These are phyloP conservation scores for Polypterus senegalus DNA, from an alignment of 2,113 vertebrate genomes.

Conservation along the genomic window DNA sequence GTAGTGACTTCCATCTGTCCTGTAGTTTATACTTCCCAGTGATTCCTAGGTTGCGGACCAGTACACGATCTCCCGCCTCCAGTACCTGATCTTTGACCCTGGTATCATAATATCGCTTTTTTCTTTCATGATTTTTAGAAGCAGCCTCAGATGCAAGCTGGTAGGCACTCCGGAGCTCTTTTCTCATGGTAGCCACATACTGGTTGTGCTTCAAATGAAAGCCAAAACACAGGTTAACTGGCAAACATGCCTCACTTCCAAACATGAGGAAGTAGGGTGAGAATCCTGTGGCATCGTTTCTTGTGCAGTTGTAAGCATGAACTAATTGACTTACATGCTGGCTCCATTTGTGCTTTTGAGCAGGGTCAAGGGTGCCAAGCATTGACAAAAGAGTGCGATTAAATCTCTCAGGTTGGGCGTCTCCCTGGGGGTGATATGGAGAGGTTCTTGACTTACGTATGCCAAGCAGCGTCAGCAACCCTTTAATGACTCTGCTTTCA, in stretches of 20 bases:
- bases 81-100: neutral
- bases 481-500: constrained; percentile 5
- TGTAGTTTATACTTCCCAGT: neutral
- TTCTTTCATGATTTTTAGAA: neutral
- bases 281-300: too few relatives aligned
- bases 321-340: too few relatives aligned
- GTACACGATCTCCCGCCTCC: constrained; percentile 1
- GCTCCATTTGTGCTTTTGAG: neutral
- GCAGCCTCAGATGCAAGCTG: neutral
- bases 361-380: neutral
- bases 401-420: constrained; percentile 3
- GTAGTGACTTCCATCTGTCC: constrained; percentile 1
- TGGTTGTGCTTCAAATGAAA: neutral
- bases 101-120: neutral
- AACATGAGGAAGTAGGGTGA: neutral
- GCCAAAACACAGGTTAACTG: constrained; percentile 11
- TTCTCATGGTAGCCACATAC: neutral
- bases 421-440: constrained; percentile 5
- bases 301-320: too few relatives aligned
- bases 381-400: neutral
- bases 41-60: neutral
- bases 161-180: neutral
- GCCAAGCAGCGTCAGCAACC: neutral
- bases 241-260: neutral
- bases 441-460: constrained; percentile 3